Conservation (phyloP, 1,140 invertebrate genomes). For the Lysiphlebus fabarum region DNA sequence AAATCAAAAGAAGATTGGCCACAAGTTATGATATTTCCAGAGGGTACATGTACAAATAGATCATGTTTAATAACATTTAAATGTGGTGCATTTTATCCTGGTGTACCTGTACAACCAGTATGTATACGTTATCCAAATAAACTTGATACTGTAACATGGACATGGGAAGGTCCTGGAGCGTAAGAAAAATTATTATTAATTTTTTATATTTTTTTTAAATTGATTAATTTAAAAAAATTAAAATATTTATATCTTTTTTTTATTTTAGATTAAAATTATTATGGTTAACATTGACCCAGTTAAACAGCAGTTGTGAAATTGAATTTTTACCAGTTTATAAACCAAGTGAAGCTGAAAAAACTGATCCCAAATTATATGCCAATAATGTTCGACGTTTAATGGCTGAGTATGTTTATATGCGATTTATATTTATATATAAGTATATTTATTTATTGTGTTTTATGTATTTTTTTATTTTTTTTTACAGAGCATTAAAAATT, state of each 20-base stretch:
- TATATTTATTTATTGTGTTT: too few relatives aligned
- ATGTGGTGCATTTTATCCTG: conserved; percentile 87
- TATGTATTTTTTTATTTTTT: too few relatives aligned
- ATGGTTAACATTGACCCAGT: conserved; percentile 88
- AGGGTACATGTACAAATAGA: conserved; percentile 93
- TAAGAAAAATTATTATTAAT: conserved; percentile 41
- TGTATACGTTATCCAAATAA: conserved; percentile 89
- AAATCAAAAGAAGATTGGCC: conserved; percentile 85
- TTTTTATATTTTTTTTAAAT: not conserved
- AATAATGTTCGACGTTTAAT: conserved; percentile 86
- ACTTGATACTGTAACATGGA: conserved; percentile 92
- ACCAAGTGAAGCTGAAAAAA: conserved; percentile 81
- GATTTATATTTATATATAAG: too few relatives aligned
- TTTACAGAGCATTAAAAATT: conserved; percentile 72
- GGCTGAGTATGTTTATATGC: conserved; percentile 89
- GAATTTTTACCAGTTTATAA: conserved; percentile 92
- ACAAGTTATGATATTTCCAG: conserved; percentile 92
- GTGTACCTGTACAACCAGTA: conserved; percentile 91
- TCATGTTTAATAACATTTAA: conserved; percentile 94
- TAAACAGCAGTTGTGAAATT: conserved; percentile 87
- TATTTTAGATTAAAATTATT: conserved; percentile 73
- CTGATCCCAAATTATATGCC: conserved; percentile 86
- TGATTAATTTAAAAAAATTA: not conserved
- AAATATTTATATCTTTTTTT: conserved; percentile 11
- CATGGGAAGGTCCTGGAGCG: conserved; percentile 95